Base-by-base conservation (phyloP, 2,888 invertebrate genomes). In the Blastobasis lacticolella region DNA sequence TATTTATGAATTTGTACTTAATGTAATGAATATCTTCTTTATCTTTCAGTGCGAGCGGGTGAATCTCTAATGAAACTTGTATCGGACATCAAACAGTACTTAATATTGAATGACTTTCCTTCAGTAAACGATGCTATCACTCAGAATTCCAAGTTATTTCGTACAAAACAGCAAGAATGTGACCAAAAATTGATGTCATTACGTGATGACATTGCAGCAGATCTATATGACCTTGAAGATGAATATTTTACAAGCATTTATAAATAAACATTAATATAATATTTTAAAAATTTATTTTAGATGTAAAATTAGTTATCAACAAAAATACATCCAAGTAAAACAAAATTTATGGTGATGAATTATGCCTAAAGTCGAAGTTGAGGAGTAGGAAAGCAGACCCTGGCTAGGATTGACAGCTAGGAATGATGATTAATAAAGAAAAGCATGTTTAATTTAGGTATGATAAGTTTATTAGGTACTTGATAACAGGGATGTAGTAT, bases 41-140 rank as follows among this genome's bases (percentile, higher is more conserved):
- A 23, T 2, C 5, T 52, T 88, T 81, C 90, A 91, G 97, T 98
- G 0, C 90, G 98, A 67, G 98, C 99, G 54, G 97, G 97, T 0
- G 98, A 99, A 87, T 97, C 98, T 0, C 81, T 99, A 37, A 96
- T 98, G 95, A 98, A 98, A 79, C 88, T 99, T 38, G 97, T 98
- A 0, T 97, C 98, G 0, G 98, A 99, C 75, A 96, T 99, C 57
- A 99, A 99, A 72, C 98, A 99, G 74, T 99, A 98, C 79, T 89
- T 99, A 46, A 98, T 99, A 67, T 90, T 99, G 23, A 99, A 99
- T 78, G 99, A 99, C 82, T 99, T 99, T 75, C 97, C 97, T 46
- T 97, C 98, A 1, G 97, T 99, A 0, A 99, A 99, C 78, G 97
- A 98, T 72, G 96, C 98, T 0, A 98, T 99, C 58, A 94, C 95